These are phyloP conservation scores for Coenonympha glycerion DNA, from an alignment of 2,888 invertebrate genomes.

Conservation along the genomic window DNA sequence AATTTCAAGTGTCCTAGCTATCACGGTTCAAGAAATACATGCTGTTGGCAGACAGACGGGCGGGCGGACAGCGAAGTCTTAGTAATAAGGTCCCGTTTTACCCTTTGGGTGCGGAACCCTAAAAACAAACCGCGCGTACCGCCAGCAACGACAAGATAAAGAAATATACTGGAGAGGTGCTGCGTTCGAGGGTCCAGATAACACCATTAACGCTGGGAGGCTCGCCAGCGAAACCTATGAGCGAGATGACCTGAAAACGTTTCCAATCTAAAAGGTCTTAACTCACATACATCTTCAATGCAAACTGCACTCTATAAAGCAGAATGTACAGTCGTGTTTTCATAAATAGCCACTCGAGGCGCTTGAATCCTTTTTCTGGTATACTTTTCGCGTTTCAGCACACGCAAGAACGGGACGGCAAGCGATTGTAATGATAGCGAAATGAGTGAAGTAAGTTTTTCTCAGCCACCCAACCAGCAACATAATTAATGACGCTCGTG, in stretches of 20 bases:
- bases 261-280: conserved; percentile 18
- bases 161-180: conserved; percentile 75
- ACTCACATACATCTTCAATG: neutral
- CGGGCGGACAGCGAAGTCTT: no score
- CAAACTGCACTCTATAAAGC: conserved; percentile 20
- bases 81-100: no score
- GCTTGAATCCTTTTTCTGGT: conserved; percentile 26
- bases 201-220: conserved; percentile 74
- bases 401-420: conserved; percentile 56
- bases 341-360: neutral
- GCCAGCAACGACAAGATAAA: conserved; percentile 74
- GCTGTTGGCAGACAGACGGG: no score
- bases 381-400: conserved; percentile 30
- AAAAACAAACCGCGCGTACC: no score
- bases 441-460: conserved; percentile 76
- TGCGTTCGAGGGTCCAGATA: conserved; percentile 72
- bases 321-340: conserved; percentile 19
- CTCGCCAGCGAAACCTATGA: conserved; percentile 63
- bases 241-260: conserved; percentile 46
- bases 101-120: no score
- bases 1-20: no score
- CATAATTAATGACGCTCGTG: conserved; percentile 75
- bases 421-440: conserved; percentile 68
- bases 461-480: conserved; percentile 76
- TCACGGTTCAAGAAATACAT: no score